Evolutionary conservation across 2,888 invertebrate genomes (phyloP), one percentile per base, ranked within the genome.

Genomic region (Drosophila longiperda): DNA sequence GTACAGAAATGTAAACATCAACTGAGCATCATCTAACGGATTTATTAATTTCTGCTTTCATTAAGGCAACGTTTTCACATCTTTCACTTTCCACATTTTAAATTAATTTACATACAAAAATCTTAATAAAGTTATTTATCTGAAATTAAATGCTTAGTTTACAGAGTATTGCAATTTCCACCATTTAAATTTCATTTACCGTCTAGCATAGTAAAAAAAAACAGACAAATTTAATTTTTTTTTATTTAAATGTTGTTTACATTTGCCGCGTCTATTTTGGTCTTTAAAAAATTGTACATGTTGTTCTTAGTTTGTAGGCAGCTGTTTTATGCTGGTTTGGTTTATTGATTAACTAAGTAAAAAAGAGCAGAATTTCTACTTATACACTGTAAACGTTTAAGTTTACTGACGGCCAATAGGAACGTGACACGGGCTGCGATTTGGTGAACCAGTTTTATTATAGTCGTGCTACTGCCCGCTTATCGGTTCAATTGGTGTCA

Each of bases 401-500:
- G 17, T 57, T 52, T 12, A 23, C 26, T 72, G 66, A 73, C 63
- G 72, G 80, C 67, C 76, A 80, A 65, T 65, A 34, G 77, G 68
- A 78, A 72, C 67, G 81, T 81, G 73, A 77, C 60, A 38, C 57
- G 57, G 12, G 1, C 55, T 38, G 67, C 42, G 55, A 72, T 65
- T 77, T 67, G 17, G 48, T 65, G 49, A 78, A 73, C 73, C 78
- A 67, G 78, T 78, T 78, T 77, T 49, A 58, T 52, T 63, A 26
- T 68, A 33, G 40, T 42, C 48, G 48, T 23, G 23, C 15, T 40
- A 12, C 29, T 34, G 58, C 38, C 40, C 65, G 73, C 61, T 80
- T 80, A 81, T 77, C 81, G 60, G 66, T 54, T 80, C 52, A 62
- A 80, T 78, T 72, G 81, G 50, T 80, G 66, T 58, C 45, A 61